Evolutionary conservation across 64 coral and sea anemone genomes (phyloP).

Genomic region (Pachyseris speciosa): DNA sequence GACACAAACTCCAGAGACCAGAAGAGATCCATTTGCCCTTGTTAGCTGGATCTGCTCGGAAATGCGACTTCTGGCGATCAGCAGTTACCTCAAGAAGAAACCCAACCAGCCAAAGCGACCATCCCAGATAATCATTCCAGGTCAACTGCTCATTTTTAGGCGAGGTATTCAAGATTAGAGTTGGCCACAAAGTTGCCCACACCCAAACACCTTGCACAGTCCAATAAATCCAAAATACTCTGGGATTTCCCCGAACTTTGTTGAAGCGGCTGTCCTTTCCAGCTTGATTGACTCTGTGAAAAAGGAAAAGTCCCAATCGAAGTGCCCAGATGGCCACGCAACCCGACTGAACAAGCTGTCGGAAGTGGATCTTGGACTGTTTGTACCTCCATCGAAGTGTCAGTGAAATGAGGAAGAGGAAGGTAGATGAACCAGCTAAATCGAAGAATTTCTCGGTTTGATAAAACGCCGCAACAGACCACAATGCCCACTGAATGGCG

Average conservation of each 20-base stretch:
- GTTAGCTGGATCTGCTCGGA: constrained; percentile 75
- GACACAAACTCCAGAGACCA: constrained; percentile 92
- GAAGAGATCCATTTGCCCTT: constrained; percentile 91
- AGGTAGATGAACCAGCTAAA: constrained; percentile 81
- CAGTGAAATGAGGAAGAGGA: constrained; percentile 78
- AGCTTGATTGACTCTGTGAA: constrained; percentile 72
- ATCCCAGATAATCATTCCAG: constrained; percentile 95
- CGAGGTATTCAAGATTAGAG: constrained; percentile 85
- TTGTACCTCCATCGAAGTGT: constrained; percentile 41
- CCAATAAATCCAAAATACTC: constrained; percentile 81
- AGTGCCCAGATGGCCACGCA: constrained; percentile 90
- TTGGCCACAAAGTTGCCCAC: constrained; percentile 76
- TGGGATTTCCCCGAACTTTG: constrained; percentile 83
- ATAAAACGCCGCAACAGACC: constrained; percentile 63
- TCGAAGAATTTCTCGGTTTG: constrained; percentile 98
- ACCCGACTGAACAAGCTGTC: constrained; percentile 81
- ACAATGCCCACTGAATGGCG: constrained; percentile 84
- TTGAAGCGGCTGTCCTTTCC: constrained; percentile 82
- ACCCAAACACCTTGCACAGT: constrained; percentile 91
- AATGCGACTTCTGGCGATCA: constrained; percentile 90
- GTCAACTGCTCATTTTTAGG: constrained; percentile 62
- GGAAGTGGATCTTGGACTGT: constrained; percentile 21
- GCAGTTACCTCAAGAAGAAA: constrained; percentile 79
- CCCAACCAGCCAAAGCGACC: constrained; percentile 78
- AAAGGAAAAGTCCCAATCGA: constrained; percentile 82